Base-by-base conservation (phyloP, 1,140 invertebrate genomes). In the Arion vulgaris region DNA sequence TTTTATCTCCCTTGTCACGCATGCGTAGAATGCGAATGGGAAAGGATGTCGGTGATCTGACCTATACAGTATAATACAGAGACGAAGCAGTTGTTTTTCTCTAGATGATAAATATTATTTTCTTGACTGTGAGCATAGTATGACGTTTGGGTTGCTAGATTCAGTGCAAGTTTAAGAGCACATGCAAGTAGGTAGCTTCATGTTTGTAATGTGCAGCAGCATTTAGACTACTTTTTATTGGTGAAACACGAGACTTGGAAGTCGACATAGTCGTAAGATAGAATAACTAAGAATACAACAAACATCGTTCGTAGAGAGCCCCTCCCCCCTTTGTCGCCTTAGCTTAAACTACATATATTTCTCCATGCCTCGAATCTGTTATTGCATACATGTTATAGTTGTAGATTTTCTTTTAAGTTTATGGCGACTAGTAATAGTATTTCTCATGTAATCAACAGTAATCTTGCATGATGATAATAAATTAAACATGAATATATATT, bases 1-100 rank as follows among this genome's bases (percentile, higher is more conserved):
- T 79, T 66, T 39, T 19, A 34, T 66, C 76, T 68, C 76, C 57
- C 34, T 39, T 53, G 4, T 51, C 49, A 79, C 57, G 57, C 76
- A 68, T 68, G 57, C 76, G 75, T 32, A n/a, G n/a, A 77, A 17
- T 17, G 4, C 53, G 36, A 66, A 36, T 66, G 38, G 57, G 66
- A 28, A 68, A 66, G 9, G 32, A 41, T 66, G 76, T 62, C 38
- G 76, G 23, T 78, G 17, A 38, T 68, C 76, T 77, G 74, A 53
- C 74, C 45, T 51, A 53, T 39, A 38, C n/a, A n/a, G n/a, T n/a
- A n/a, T n/a, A n/a, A n/a, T n/a, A n/a, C 23, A 41, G 4, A 26
- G 34, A 62, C 53, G 76, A 79, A 68, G 26, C 15, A 39, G 32
- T 66, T 79, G 28, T 26, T 68, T 38, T 38, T 62, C 34, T 66